Conservation (phyloP, 2,888 invertebrate genomes). For the Cantharis rustica region DNA sequence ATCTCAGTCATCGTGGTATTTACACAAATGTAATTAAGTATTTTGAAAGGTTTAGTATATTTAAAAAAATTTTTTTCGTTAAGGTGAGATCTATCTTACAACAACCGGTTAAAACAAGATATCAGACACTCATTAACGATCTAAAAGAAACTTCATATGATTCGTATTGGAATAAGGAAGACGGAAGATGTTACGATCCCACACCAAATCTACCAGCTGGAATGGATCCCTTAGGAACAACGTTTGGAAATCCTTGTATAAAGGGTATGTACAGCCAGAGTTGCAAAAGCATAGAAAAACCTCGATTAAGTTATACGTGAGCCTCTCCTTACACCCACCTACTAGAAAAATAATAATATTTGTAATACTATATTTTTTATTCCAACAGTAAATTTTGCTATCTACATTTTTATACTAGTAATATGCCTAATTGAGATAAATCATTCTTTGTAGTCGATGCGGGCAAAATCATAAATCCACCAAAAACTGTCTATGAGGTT, state of each 20-base stretch:
- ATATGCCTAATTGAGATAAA: no score
- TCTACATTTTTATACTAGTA: no score
- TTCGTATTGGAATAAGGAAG: conserved; percentile 56
- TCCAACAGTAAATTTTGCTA: no score
- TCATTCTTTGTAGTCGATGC: conserved; percentile 37
- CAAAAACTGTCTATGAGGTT: conserved; percentile 50
- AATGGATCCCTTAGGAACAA: conserved; percentile 51
- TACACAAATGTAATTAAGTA: conserved; percentile 35
- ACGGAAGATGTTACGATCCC: conserved; percentile 56
- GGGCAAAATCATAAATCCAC: conserved; percentile 53
- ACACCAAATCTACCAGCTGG: conserved; percentile 55
- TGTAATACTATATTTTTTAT: no score
- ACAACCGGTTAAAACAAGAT: conserved; percentile 53
- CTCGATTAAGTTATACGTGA: no score
- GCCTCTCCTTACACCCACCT: no score
- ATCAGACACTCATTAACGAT: conserved; percentile 56
- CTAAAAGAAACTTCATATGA: conserved; percentile 57
- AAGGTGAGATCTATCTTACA: conserved; percentile 43
- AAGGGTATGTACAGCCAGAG: conserved; percentile 14
- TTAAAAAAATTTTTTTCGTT: neutral
- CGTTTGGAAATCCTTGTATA: conserved; percentile 50
- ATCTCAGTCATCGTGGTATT: conserved; percentile 39
- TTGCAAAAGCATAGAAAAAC: no score
- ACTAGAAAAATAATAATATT: no score
- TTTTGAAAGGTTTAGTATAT: neutral